phyloP scores from a whole-genome alignment of 92 coral and sea anemone genomes.

The Epizoanthus illoricatus region DNA sequence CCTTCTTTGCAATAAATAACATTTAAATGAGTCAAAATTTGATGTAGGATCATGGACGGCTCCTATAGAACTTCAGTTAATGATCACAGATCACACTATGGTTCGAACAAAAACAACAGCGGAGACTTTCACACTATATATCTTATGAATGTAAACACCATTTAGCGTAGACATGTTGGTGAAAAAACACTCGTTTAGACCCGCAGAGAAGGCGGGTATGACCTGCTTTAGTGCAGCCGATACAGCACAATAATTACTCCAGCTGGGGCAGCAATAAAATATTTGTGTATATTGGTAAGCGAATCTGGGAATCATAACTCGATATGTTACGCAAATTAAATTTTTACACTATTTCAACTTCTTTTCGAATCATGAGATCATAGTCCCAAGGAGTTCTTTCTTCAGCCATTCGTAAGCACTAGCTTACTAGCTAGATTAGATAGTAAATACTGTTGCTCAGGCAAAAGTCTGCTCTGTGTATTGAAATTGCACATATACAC shows the following conservation, averaged over 20 bases:
- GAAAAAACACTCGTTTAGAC: slow-evolving; percentile 1
- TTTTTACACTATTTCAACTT: neutral
- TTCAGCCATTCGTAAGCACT: neutral
- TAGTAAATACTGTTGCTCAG: no score
- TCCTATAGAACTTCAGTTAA: no score
- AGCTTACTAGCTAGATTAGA: neutral
- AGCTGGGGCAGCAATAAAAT: slow-evolving; percentile 1
- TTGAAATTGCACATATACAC: neutral
- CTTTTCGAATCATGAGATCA: slow-evolving; percentile 21
- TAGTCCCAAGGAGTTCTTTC: neutral
- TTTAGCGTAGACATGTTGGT: neutral
- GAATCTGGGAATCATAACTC: neutral
- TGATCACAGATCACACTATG: no score
- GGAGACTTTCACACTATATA: no score
- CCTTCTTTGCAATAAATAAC: no score
- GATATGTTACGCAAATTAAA: neutral
- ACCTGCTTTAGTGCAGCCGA: neutral
- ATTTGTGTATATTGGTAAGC: neutral
- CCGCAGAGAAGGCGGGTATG: neutral
- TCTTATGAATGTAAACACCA: neutral
- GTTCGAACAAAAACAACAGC: no score
- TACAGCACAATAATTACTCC: slow-evolving; percentile 11
- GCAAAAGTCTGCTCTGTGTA: neutral
- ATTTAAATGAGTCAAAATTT: no score
- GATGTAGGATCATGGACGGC: no score